A percentile compares a stretch with the other conserved stretches of the same genome.
Conservation (phyloP, 1,140 invertebrate genomes). For the Harlomillsia oculata region DNA sequence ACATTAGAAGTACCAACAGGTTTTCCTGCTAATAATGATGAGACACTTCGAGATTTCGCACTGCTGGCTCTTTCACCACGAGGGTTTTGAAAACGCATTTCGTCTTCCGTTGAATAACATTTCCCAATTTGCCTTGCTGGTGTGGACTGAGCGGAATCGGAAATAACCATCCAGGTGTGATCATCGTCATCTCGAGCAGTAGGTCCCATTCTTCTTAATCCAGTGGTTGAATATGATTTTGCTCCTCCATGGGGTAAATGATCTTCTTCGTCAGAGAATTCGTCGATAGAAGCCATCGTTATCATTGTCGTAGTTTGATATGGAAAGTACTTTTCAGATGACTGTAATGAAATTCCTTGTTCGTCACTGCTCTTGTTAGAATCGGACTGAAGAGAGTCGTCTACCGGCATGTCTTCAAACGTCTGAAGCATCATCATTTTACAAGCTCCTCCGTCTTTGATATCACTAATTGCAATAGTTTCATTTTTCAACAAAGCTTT, state of each 20-base stretch:
- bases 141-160: slow-evolving; percentile 25
- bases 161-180: too few species aligned
- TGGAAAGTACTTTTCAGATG: slow-evolving; percentile 21
- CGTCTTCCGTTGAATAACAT: too few species aligned
- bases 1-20: too few species aligned
- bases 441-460: not conserved
- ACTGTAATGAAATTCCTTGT: slow-evolving; percentile 12
- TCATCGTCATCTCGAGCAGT: too few species aligned
- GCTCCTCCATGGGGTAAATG: not conserved
- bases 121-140: slow-evolving; percentile 7
- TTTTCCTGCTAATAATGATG: too few species aligned
- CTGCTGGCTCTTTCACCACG: too few species aligned
- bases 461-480: not conserved
- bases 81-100: too few species aligned
- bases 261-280: slow-evolving; percentile 32
- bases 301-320: slow-evolving; percentile 16
- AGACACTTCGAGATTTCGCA: too few species aligned
- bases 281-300: slow-evolving; percentile 32
- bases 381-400: slow-evolving; percentile 21
- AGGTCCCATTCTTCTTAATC: too few species aligned
- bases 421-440: not conserved
- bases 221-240: too few species aligned
- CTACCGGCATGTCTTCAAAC: slow-evolving; percentile 14
- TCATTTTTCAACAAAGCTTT: not conserved
- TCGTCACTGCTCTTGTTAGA: slow-evolving; percentile 6